Percentiles rank a stretch among this genome's conserved stretches.
Evolutionary conservation across 2,888 invertebrate species (phyloP).

Genomic region (Aquatica leii): DNA sequence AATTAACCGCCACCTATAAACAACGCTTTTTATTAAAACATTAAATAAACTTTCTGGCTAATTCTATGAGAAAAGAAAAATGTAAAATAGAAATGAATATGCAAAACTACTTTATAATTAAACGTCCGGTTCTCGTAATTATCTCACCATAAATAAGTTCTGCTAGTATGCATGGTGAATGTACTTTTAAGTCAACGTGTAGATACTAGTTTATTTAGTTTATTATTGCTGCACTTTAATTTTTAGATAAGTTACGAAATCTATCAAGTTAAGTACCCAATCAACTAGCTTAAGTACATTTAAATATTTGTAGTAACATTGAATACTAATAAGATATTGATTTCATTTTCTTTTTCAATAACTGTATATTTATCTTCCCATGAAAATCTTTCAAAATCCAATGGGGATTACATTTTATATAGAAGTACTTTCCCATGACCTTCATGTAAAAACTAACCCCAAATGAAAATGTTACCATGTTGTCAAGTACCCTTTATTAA

Average conservation of each 20-base stretch:
- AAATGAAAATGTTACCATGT: conserved; percentile 28
- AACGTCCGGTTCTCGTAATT: conserved; percentile 14
- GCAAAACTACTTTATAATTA: conserved; percentile 10
- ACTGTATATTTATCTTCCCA: conserved; percentile 7
- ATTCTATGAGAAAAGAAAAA: conserved; percentile 11
- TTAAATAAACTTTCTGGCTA: too few relatives aligned
- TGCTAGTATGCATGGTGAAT: background rate
- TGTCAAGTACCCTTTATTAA: conserved; percentile 34
- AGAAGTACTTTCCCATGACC: conserved; percentile 28
- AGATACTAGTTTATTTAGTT: background rate
- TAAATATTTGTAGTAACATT: too few relatives aligned
- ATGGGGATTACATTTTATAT: conserved; percentile 14
- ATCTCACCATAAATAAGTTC: conserved; percentile 2
- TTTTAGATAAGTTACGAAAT: conserved; percentile 4
- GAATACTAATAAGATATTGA: too few relatives aligned
- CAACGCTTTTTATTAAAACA: too few relatives aligned
- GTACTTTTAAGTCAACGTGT: conserved; percentile 1
- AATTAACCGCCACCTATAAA: too few relatives aligned
- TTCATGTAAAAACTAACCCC: conserved; percentile 20
- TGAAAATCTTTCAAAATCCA: conserved; percentile 7
- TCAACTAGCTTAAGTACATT: too few relatives aligned
- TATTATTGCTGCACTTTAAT: background rate
- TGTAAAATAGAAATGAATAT: conserved; percentile 12
- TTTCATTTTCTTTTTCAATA: background rate
- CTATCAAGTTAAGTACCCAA: background rate